A percentile compares a stretch with the other conserved stretches of the same genome.
Evolutionary conservation across 2,888 invertebrate species (phyloP).

Genomic region (Lasioglossum leucozonium): DNA sequence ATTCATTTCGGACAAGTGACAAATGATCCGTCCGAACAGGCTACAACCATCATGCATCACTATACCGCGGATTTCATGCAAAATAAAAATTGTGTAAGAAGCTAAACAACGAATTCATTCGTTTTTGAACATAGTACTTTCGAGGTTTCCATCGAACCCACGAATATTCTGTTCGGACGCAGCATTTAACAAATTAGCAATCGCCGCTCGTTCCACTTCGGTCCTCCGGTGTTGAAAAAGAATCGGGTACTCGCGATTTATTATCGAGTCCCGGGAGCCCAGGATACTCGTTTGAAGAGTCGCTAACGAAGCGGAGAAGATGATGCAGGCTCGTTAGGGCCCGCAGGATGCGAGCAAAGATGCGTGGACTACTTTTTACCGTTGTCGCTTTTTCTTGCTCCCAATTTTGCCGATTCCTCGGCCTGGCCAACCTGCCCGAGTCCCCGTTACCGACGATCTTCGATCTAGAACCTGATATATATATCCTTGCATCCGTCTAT

Average conservation of each 20-base stretch:
- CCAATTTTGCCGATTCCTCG: slow-evolving; percentile 52
- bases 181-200: background rate
- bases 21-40: background rate
- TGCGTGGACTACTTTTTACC: slow-evolving; percentile 70
- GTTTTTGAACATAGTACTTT: too few species aligned
- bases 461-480: slow-evolving; percentile 52
- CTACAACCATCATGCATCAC: too few species aligned
- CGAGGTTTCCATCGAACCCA: background rate
- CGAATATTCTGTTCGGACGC: background rate
- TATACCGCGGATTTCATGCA: background rate
- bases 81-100: too few species aligned
- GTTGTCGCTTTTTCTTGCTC: slow-evolving; percentile 75
- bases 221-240: background rate
- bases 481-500: slow-evolving; percentile 52
- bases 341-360: background rate
- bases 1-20: background rate
- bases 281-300: slow-evolving; percentile 17
- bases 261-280: background rate
- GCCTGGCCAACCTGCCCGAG: slow-evolving; percentile 47
- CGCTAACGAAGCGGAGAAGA: slow-evolving; percentile 20
- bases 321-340: slow-evolving; percentile 1
- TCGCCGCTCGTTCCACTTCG: background rate
- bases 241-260: slow-evolving; percentile 8
- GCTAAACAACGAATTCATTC: too few species aligned
- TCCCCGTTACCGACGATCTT: slow-evolving; percentile 65